phyloP scores from a whole-genome alignment of 2,888 invertebrate genomes.

The Ptychoptera albimana region DNA sequence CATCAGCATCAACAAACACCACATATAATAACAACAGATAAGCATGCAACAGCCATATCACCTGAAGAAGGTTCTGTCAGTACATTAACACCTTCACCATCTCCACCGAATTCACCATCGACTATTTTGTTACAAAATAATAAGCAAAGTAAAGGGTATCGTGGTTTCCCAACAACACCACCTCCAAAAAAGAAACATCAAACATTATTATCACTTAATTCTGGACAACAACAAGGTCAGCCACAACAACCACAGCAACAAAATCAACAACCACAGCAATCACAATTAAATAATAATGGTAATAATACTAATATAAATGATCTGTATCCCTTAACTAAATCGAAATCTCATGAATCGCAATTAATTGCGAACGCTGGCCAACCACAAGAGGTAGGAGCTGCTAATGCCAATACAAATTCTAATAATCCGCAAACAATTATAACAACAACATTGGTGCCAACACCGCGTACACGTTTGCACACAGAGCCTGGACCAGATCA shows the following conservation, averaged over 20 bases:
- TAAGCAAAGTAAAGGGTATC: conserved; percentile 11
- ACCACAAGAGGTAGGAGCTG: conserved; percentile 29
- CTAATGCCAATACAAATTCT: conserved; percentile 8
- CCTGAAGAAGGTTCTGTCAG: conserved; percentile 19
- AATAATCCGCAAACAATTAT: conserved; percentile 2
- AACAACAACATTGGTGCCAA: conserved; percentile 7
- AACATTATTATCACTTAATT: conserved; percentile 32
- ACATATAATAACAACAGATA: no score
- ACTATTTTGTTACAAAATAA: not conserved
- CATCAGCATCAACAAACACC: conserved; percentile 1
- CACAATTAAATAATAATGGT: no score
- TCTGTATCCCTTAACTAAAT: conserved; percentile 57
- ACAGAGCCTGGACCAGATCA: conserved; percentile 29
- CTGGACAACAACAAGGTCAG: conserved; percentile 18
- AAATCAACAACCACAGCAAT: conserved; percentile 14
- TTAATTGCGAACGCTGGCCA: conserved; percentile 33
- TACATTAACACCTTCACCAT: conserved; percentile 27
- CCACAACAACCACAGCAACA: conserved; percentile 15
- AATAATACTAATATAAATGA: conserved; percentile 23
- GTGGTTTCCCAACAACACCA: conserved; percentile 56
- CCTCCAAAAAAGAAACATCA: conserved; percentile 63
- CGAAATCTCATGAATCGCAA: conserved; percentile 85
- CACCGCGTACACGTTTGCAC: conserved; percentile 22
- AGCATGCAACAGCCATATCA: conserved; percentile 6
- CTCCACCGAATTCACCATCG: conserved; percentile 27